phyloP scores from a whole-genome alignment of 2,888 invertebrate species.

The Caenorhabditis uteleia region DNA sequence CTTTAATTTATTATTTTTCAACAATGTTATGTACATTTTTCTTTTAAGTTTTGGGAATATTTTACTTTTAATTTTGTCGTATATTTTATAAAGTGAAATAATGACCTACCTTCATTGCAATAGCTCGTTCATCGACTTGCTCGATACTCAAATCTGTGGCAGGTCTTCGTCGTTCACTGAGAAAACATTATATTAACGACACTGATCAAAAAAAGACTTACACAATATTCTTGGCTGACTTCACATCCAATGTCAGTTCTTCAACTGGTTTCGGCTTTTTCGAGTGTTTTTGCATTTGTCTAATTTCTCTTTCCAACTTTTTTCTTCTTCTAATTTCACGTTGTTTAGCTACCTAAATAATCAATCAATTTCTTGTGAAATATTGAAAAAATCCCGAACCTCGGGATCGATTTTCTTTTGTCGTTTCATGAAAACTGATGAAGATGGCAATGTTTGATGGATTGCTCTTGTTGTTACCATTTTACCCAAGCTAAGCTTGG shows the following conservation, averaged over 20 bases:
- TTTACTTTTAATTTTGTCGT: no score
- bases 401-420: conserved; percentile 68
- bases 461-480: conserved; percentile 9
- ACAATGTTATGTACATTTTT: no score
- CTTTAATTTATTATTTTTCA: no score
- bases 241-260: conserved; percentile 77
- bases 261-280: conserved; percentile 87
- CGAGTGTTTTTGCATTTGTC: conserved; percentile 80
- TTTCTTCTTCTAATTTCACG: conserved; percentile 83
- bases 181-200: conserved; percentile 3
- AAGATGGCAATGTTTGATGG: conserved; percentile 23
- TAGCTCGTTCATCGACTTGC: conserved; percentile 72
- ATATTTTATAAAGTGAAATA: neutral
- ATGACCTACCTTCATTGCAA: conserved; percentile 45
- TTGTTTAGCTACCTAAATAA: conserved; percentile 76
- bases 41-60: no score
- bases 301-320: conserved; percentile 83
- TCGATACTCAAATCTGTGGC: conserved; percentile 72
- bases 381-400: conserved; percentile 15
- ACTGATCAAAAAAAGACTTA: conserved; percentile 29
- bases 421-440: conserved; percentile 63
- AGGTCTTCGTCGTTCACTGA: conserved; percentile 67
- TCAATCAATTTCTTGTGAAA: neutral
- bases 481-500: conserved; percentile 1
- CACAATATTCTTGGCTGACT: conserved; percentile 62